phyloP scores from a whole-genome alignment of 2,113 vertebrate species.

The Pedionomus torquatus region DNA sequence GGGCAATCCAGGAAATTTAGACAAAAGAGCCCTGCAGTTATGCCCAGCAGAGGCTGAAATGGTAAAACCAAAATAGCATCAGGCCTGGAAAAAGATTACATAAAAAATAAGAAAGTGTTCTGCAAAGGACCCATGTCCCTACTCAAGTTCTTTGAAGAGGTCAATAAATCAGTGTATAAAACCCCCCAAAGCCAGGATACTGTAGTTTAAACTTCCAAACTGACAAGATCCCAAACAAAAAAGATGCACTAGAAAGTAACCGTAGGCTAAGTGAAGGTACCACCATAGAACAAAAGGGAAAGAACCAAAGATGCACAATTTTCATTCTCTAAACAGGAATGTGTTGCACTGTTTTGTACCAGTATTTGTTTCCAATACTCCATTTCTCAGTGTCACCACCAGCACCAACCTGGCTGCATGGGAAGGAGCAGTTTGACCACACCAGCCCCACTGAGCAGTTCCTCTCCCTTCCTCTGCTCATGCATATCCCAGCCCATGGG shows the following conservation, averaged over 20 bases:
- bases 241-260: neutral
- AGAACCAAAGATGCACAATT: neutral
- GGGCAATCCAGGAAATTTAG: neutral
- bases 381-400: neutral
- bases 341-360: neutral
- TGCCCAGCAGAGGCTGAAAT: neutral
- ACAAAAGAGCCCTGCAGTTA: neutral
- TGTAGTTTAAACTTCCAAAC: neutral
- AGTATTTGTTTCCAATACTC: neutral
- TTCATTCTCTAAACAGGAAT: neutral
- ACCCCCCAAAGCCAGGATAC: neutral
- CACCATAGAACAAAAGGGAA: neutral
- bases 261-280: neutral
- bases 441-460: neutral
- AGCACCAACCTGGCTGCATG: neutral
- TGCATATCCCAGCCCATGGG: rapidly evolving
- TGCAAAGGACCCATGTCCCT: neutral
- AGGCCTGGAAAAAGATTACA: neutral
- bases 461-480: neutral
- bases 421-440: neutral
- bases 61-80: neutral
- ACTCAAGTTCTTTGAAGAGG: neutral
- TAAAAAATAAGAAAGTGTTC: neutral
- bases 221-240: neutral
- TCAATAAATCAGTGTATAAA: neutral